Base-by-base conservation (phyloP, 2,113 vertebrate species). In the Gadus macrocephalus region DNA sequence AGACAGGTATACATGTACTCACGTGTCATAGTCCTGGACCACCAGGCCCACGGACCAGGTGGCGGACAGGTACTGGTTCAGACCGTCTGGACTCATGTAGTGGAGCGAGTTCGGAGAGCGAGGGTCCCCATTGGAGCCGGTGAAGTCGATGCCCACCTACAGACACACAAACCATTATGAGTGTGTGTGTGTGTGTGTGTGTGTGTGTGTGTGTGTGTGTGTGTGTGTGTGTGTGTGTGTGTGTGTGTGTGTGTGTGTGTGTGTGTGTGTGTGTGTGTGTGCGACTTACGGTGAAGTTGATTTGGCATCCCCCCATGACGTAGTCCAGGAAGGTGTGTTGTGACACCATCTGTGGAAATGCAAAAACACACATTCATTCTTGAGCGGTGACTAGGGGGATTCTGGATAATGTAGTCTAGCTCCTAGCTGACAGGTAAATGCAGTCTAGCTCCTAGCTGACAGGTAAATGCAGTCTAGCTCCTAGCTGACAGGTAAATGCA, bases 121-220 rank as follows among this genome's bases (percentile, higher is more conserved):
- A 53, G 97, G 97, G 76, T 98, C 94, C 22, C 95, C 94, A 1
- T 94, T 99, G 64, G 95, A 99, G 61, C 94, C 96, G 15, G 96
- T 98, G 86, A 99, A 99, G 88, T 97, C 97, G 20, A 98, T 71
- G 4, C 94, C 96, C 25, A 98, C 96, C 97, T 98, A 56, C 55
- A 61, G 19, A 3, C 65, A 67, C 65, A 67, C 49, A 67, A 9
- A 49, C 42, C 31, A 35, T 5, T 35, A 35, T 35, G 0, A 31
- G 12, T 2, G 16, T 60, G 19, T 60, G 17, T 60, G 55, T 58
- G 55, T 58, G 55, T 61, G 2, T 61, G 53, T 55, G 11, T 2
- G 16, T 60, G 19, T 60, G 17, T 60, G 55, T 58, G 55, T 58
- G 55, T 61, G 2, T 61, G 22, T 2, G 22, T 25, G 22, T 2